A percentile compares a stretch with the other conserved stretches of the same genome.
Conservation (phyloP, 2,797 vertebrate genomes). For the Miichthys miiuy region DNA sequence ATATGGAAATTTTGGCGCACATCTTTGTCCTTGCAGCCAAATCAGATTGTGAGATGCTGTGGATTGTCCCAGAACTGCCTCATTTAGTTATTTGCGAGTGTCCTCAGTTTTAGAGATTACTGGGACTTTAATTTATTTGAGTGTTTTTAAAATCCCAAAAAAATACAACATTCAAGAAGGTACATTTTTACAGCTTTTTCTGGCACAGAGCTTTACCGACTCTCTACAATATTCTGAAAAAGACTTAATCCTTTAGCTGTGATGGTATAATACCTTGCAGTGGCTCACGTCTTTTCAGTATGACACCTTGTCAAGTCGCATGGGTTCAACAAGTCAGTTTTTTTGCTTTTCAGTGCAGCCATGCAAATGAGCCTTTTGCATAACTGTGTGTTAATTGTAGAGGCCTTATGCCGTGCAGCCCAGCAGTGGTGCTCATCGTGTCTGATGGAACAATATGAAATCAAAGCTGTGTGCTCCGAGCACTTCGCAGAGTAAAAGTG, state of each 20-base stretch:
- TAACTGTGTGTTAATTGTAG: constrained; percentile 48
- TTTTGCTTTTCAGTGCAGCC: constrained; percentile 38
- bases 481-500: constrained; percentile 64
- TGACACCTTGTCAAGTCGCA: constrained; percentile 43
- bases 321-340: constrained; percentile 58
- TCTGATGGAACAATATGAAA: constrained; percentile 79
- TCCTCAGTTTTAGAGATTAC: constrained; percentile 57
- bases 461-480: constrained; percentile 72
- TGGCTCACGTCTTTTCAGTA: constrained; percentile 41
- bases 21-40: constrained; percentile 34
- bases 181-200: constrained; percentile 14
- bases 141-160: constrained; percentile 56
- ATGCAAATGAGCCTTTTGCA: constrained; percentile 51
- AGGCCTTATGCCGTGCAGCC: constrained; percentile 55
- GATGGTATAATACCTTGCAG: constrained; percentile 48
- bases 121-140: constrained; percentile 62
- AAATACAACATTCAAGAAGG: constrained; percentile 47
- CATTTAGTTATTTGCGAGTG: constrained; percentile 26
- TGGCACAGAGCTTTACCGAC: constrained; percentile 36
- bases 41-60: constrained; percentile 34
- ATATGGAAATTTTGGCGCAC: constrained; percentile 16
- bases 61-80: constrained; percentile 37
- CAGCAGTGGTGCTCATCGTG: constrained; percentile 61
- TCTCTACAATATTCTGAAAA: constrained; percentile 37
- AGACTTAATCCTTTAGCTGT: constrained; percentile 54